Percentiles rank a stretch among this genome's conserved stretches.
These are phyloP conservation scores for Eupithecia centaureata DNA, from an alignment of 2,888 invertebrate genomes.

Conservation along the genomic window DNA sequence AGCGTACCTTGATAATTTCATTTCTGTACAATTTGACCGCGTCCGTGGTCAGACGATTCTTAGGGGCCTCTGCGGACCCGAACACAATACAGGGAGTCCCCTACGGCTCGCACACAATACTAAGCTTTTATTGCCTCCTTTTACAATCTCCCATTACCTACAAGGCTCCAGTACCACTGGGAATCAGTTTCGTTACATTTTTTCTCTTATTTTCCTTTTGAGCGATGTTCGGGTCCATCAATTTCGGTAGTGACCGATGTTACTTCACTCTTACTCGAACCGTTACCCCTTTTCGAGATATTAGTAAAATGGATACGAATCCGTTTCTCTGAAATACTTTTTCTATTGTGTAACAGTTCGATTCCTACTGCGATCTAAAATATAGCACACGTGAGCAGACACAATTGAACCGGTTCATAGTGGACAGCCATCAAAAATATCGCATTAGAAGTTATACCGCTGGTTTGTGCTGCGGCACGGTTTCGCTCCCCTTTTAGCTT, in stretches of 20 bases:
- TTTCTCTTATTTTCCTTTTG: slow-evolving; percentile 73
- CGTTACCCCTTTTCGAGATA: slow-evolving; percentile 51
- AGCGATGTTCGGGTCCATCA: slow-evolving; percentile 71
- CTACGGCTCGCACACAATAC: slow-evolving; percentile 81
- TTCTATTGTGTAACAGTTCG: slow-evolving; percentile 36
- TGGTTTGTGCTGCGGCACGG: slow-evolving; percentile 52
- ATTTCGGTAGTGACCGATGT: slow-evolving; percentile 63
- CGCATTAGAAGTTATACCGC: slow-evolving; percentile 66
- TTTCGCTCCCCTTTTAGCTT: slow-evolving; percentile 61
- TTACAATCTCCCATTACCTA: slow-evolving; percentile 84
- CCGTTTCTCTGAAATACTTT: slow-evolving; percentile 38
- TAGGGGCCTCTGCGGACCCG: slow-evolving; percentile 77
- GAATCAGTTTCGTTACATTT: slow-evolving; percentile 81
- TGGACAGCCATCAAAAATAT: slow-evolving; percentile 67
- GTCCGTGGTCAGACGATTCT: slow-evolving; percentile 82
- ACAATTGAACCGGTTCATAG: slow-evolving; percentile 47
- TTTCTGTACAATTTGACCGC: slow-evolving; percentile 85
- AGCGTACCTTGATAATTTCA: slow-evolving; percentile 85
- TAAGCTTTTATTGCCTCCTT: slow-evolving; percentile 84
- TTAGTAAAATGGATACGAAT: slow-evolving; percentile 49
- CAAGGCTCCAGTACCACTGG: slow-evolving; percentile 75
- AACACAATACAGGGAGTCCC: slow-evolving; percentile 80
- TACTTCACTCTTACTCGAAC: slow-evolving; percentile 49
- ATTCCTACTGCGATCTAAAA: slow-evolving; percentile 42
- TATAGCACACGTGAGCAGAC: slow-evolving; percentile 39